phyloP scores from a whole-genome alignment of 1,140 invertebrate species.

The Drosophila pallidifrons region DNA sequence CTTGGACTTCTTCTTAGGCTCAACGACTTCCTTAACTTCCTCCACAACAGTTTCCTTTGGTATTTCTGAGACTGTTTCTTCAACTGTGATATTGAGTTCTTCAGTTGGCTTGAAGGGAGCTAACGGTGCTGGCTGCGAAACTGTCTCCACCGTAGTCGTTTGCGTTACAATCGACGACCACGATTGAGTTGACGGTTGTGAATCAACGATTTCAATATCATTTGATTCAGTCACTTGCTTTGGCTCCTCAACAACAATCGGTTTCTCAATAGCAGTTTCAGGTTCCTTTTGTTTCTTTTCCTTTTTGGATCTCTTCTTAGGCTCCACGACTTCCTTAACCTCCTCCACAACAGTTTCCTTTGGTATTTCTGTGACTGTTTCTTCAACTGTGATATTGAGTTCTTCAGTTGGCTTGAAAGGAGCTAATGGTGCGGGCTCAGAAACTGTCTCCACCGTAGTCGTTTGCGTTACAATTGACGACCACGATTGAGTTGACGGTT shows the following conservation, averaged over 20 bases:
- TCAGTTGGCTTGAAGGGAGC: slow-evolving; percentile 18
- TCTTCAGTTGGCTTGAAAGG: slow-evolving; percentile 21
- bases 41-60: not conserved
- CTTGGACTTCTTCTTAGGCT: not conserved
- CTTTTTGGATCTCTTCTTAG: not conserved
- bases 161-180: slow-evolving; percentile 19
- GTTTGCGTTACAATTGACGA: no score
- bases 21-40: not conserved
- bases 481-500: no score
- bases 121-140: slow-evolving; percentile 2
- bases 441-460: not conserved
- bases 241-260: slow-evolving; percentile 3
- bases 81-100: not conserved
- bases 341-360: not conserved
- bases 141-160: not conserved
- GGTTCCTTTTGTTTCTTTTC: slow-evolving; percentile 3
- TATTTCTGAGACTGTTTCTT: not conserved
- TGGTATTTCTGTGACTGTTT: not conserved
- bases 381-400: not conserved
- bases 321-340: not conserved
- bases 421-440: not conserved
- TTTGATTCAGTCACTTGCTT: not conserved
- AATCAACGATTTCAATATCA: not conserved
- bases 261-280: slow-evolving; percentile 2
- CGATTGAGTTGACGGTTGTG: slow-evolving; percentile 1